Conservation (phyloP, 2,797 vertebrate genomes). For the Stomatorhinus walkeri region DNA sequence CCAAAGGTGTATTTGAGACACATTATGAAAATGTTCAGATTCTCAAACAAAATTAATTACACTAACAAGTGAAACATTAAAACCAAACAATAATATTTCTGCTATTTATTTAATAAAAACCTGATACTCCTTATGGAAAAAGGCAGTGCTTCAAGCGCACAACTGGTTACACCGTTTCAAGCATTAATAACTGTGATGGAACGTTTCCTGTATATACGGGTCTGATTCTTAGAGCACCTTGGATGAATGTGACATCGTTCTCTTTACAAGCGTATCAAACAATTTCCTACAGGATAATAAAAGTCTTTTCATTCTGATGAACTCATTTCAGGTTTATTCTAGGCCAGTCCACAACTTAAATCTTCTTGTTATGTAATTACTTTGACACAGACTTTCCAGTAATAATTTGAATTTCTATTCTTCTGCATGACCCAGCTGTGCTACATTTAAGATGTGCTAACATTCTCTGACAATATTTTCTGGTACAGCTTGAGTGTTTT, state of each 20-base stretch:
- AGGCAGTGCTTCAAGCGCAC: not conserved
- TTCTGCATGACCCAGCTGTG: not conserved
- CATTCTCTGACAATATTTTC: not conserved
- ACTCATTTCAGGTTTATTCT: not conserved
- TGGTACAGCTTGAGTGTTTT: not conserved
- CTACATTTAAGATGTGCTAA: not conserved
- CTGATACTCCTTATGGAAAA: not conserved
- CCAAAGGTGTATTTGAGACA: not conserved
- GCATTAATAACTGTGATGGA: not conserved
- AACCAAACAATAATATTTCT: not conserved
- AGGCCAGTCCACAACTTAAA: not conserved
- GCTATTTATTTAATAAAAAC: not conserved
- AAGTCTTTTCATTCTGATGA: not conserved
- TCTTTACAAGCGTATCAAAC: not conserved
- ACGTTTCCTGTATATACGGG: not conserved
- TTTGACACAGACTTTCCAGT: slow-evolving; percentile 4
- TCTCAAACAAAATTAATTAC: not conserved
- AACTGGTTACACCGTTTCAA: not conserved
- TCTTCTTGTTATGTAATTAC: not conserved
- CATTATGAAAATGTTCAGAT: not conserved
- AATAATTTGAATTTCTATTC: not conserved
- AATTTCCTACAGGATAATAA: not conserved
- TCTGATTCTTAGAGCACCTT: not conserved
- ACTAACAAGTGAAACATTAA: not conserved
- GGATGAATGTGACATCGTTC: not conserved